phyloP scores from a whole-genome alignment of 1,140 invertebrate species.

The Apis laboriosa region DNA sequence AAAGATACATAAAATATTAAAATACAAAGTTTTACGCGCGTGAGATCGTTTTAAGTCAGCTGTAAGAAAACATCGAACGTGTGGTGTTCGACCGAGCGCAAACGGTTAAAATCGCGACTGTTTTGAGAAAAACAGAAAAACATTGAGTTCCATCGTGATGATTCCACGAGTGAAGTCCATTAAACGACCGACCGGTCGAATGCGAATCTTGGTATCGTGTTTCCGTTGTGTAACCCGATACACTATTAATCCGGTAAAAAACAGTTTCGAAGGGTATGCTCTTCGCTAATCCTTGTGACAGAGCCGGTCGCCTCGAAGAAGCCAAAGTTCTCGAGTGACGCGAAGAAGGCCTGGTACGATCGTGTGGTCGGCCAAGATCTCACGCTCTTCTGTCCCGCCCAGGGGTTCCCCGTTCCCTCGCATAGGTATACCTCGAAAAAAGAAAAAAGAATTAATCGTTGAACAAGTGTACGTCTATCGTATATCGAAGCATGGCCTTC shows the following conservation, averaged over 20 bases:
- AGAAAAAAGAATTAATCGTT: too few species aligned
- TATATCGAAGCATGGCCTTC: slow-evolving; percentile 4
- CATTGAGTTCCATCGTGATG: background rate
- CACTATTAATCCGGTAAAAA: background rate
- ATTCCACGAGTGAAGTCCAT: slow-evolving; percentile 11
- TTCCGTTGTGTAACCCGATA: slow-evolving; percentile 23
- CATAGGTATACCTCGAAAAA: slow-evolving; percentile 74
- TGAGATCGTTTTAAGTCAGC: too few species aligned
- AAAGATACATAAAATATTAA: too few species aligned
- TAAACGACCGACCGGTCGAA: slow-evolving; percentile 20
- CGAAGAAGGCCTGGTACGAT: slow-evolving; percentile 77
- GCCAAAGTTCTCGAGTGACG: slow-evolving; percentile 83
- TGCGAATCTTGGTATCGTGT: slow-evolving; percentile 23
- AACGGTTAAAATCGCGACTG: too few species aligned
- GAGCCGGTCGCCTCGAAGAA: slow-evolving; percentile 85
- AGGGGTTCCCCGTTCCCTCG: slow-evolving; percentile 86
- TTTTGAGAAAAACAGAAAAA: too few species aligned
- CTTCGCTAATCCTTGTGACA: slow-evolving; percentile 64
- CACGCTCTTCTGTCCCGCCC: slow-evolving; percentile 83
- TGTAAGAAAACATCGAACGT: too few species aligned
- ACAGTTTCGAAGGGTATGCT: background rate
- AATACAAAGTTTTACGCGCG: too few species aligned
- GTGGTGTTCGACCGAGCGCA: too few species aligned
- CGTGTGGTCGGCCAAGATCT: slow-evolving; percentile 70
- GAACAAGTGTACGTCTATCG: too few species aligned